Base-by-base conservation (phyloP, 2,888 invertebrate genomes). In the Nomada hirtipes region DNA sequence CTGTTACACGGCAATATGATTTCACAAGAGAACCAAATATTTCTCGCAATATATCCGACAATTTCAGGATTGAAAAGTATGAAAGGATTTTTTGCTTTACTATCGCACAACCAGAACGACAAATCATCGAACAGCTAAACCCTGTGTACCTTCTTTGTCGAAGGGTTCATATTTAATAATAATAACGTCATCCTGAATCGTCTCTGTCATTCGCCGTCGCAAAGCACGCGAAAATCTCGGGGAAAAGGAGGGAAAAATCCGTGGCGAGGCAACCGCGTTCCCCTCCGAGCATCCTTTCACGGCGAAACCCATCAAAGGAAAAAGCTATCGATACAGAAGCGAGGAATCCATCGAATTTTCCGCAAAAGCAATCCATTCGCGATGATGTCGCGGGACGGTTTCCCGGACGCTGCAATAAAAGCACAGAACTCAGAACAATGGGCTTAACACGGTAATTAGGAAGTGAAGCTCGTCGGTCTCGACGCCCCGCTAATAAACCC, bases 401-500 rank as follows among this genome's bases (percentile, higher is more conserved):
- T 29, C 44, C 1, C 4, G 44, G 44, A n/a, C 10, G 15, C 42
- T 15, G 44, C 69, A 52, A 75, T 44, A 53, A 61, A 72, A 63
- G 53, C 64, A 23, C 44, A 59, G 20, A 63, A 44, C 20, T 20
- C 63, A 3, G 75, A 29, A 60, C 65, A 68, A 76, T 68, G 76
- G 76, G 76, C 52, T 61, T 55, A 23, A 15, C 78, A 11, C n/a
- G 26, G 68, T 69, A 50, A 76, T 78, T 69, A 69, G 55, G 47
- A n/a, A 42, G 50, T 23, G 61, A 26, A 26, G 26, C 26, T 26
- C 26, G 26, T 26, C 26, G 69, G 69, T 61, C 78, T 55, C 26
- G 68, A 20, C 68, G 42, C 15, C 10, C 23, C 42, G 61, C 47
- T 79, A 79, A 81, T 64, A 74, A 79, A 79, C 73, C 15, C 74